Evolutionary conservation across 2,888 invertebrate species (phyloP).

Genomic region (Mylabris sibirica): DNA sequence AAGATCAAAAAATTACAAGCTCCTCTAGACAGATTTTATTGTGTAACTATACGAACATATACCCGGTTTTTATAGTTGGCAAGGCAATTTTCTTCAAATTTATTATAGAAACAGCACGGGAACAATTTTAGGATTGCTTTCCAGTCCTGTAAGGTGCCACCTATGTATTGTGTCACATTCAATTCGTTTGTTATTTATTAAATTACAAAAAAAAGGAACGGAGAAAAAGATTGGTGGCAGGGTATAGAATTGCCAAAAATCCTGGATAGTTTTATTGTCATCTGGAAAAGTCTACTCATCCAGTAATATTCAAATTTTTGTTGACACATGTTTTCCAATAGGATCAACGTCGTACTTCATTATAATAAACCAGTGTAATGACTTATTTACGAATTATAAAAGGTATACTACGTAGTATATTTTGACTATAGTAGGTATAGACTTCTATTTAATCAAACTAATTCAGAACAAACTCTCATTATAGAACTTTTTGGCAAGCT

Average conservation of each 20-base stretch:
- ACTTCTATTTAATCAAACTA: not conserved
- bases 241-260: not conserved
- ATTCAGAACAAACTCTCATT: not conserved
- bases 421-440: not conserved
- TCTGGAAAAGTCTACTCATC: not conserved
- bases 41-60: constrained; percentile 28
- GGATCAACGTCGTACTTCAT: not conserved
- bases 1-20: constrained; percentile 21
- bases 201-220: not conserved
- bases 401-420: not conserved
- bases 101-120: constrained; percentile 25
- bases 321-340: not conserved
- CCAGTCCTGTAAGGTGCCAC: constrained; percentile 19
- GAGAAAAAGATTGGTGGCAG: not conserved
- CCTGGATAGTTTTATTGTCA: constrained; percentile 19
- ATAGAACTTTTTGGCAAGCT: not conserved
- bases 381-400: not conserved
- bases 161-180: constrained; percentile 16
- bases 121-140: constrained; percentile 24
- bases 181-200: constrained; percentile 15
- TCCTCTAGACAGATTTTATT: constrained; percentile 23
- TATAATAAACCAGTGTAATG: not conserved
- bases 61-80: constrained; percentile 24
- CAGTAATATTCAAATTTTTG: not conserved
- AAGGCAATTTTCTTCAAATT: constrained; percentile 27